A percentile compares a stretch with the other conserved stretches of the same genome.
Evolutionary conservation across 92 coral and sea anemone species (phyloP).

Genomic region (Siderastrea radians): DNA sequence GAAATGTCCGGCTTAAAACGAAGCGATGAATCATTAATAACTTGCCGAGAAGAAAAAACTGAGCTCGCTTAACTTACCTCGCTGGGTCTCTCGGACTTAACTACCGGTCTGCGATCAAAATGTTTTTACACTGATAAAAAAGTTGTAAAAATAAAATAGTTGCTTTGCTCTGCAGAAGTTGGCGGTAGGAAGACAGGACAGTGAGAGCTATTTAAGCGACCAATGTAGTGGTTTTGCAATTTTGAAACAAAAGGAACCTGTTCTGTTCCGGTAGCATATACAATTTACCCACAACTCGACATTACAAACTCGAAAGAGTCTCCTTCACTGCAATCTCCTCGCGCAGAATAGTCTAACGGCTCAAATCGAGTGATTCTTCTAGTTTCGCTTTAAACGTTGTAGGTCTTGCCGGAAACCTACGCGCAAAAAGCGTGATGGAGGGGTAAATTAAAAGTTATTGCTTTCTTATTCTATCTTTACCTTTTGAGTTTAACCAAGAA

Average conservation of each 20-base stretch:
- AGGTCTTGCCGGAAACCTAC: neutral
- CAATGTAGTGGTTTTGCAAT: conserved; percentile 23
- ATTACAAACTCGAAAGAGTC: neutral
- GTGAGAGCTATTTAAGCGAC: neutral
- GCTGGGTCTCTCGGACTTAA: neutral
- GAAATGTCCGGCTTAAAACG: neutral
- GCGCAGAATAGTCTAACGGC: neutral
- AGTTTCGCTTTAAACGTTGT: neutral
- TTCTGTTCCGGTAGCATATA: neutral
- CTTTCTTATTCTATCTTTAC: neutral
- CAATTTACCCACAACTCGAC: neutral
- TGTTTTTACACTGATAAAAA: neutral
- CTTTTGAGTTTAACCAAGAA: neutral
- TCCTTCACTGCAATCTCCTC: neutral
- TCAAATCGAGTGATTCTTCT: no score
- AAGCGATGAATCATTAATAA: conserved; percentile 40
- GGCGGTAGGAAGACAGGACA: neutral
- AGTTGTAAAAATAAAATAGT: neutral
- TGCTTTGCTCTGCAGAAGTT: neutral
- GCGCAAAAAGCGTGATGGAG: neutral
- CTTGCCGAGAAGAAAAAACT: conserved; percentile 10
- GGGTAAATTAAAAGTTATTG: neutral
- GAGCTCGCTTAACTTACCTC: neutral
- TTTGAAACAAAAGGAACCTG: conserved; percentile 39
- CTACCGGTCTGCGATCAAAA: neutral